Conservation (phyloP, 2,888 invertebrate genomes). For the Drosophila limbata region DNA sequence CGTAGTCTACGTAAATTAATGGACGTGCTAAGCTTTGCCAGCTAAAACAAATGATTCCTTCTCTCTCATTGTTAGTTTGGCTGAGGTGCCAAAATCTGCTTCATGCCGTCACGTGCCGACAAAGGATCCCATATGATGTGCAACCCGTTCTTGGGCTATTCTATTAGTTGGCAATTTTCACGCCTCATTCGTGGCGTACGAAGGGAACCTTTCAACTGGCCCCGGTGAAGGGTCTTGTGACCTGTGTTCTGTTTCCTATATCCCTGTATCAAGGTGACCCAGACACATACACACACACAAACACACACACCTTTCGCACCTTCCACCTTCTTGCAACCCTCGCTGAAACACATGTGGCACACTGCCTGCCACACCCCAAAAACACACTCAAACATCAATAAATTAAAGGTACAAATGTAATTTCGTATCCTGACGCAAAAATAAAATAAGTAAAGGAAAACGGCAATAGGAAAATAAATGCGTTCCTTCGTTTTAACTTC, state of each 20-base stretch:
- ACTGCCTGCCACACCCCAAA: constrained; percentile 33
- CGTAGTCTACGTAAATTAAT: constrained; percentile 42
- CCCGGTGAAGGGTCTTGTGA: constrained; percentile 31
- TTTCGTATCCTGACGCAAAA: constrained; percentile 59
- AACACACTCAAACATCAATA: constrained; percentile 73
- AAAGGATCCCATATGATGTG: constrained; percentile 39
- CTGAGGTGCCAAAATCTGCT: constrained; percentile 34
- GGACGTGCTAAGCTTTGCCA: constrained; percentile 26
- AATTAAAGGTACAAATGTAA: constrained; percentile 79
- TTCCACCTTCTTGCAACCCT: constrained; percentile 45
- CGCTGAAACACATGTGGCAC: constrained; percentile 32
- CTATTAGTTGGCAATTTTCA: constrained; percentile 76
- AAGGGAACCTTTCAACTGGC: constrained; percentile 58
- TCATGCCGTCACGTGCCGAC: constrained; percentile 42
- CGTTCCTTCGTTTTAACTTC: constrained; percentile 45
- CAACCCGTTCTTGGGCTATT: constrained; percentile 57
- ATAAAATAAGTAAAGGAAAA: constrained; percentile 17
- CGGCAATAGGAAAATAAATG: constrained; percentile 56
- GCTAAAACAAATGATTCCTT: constrained; percentile 53
- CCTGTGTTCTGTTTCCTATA: constrained; percentile 1
- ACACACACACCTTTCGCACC: constrained; percentile 44
- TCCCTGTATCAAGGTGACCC: constrained; percentile 49
- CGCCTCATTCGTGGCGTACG: constrained; percentile 51
- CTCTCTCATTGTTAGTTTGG: neutral
- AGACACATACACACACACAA: constrained; percentile 22